phyloP scores from a whole-genome alignment of 2,113 vertebrate species.

The Carassius gibelio region DNA sequence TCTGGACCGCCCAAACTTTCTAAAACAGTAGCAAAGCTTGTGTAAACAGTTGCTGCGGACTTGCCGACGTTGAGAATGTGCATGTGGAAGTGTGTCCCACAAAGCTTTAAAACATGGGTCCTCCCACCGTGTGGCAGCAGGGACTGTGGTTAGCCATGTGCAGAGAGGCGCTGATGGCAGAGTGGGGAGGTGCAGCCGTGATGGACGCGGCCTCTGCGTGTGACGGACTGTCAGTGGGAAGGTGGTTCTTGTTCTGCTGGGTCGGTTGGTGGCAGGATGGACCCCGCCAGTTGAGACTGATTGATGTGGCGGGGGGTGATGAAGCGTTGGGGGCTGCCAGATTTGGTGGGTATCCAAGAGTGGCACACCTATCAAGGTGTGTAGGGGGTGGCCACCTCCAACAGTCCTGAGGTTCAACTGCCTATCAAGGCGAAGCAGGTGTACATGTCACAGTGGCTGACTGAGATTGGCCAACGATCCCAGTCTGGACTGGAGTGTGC shows the following conservation, averaged over 20 bases:
- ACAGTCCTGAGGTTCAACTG: conserved; percentile 47
- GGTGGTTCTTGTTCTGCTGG: neutral
- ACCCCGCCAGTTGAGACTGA: conserved; percentile 62
- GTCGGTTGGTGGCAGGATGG: conserved; percentile 55
- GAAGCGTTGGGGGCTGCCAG: conserved; percentile 50
- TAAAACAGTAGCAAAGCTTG: conserved; percentile 39
- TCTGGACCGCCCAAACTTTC: neutral
- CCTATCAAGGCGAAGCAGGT: conserved; percentile 60
- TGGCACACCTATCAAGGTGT: conserved; percentile 58
- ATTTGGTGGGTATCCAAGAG: conserved; percentile 58
- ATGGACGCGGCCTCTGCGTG: conserved; percentile 34
- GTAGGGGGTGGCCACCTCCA: conserved; percentile 41
- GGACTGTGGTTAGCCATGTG: conserved; percentile 44
- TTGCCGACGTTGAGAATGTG: neutral
- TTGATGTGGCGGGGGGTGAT: conserved; percentile 60
- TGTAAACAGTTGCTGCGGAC: conserved; percentile 13
- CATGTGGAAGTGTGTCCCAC: neutral
- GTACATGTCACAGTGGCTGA: conserved; percentile 58
- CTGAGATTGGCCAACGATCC: conserved; percentile 28
- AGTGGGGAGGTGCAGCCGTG: conserved; percentile 26
- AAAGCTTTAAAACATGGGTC: neutral
- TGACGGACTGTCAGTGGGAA: conserved; percentile 43
- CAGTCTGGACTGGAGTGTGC: neutral
- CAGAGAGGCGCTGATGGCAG: conserved; percentile 36
- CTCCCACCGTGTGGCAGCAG: conserved; percentile 24